Evolutionary conservation across 1,140 invertebrate species (phyloP).

Genomic region (Psilanteris sp.): DNA sequence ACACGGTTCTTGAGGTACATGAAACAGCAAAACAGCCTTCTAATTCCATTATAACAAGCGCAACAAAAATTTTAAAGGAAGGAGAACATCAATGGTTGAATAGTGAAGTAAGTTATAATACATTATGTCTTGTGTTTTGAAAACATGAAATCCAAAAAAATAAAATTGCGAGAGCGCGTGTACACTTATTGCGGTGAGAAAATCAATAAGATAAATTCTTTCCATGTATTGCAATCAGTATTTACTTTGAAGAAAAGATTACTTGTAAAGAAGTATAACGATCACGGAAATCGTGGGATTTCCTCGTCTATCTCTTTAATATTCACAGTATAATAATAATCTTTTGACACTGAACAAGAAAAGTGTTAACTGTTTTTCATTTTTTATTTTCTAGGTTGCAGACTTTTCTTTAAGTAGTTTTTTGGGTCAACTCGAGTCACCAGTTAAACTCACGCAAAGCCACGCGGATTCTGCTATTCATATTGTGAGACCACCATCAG

Average conservation of each 20-base stretch:
- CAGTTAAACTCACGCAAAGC: slow-evolving; percentile 79
- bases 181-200: no score
- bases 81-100: slow-evolving; percentile 88
- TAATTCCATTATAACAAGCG: slow-evolving; percentile 82
- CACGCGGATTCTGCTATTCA: slow-evolving; percentile 72
- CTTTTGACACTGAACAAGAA: no score
- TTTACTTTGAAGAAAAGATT: slow-evolving; percentile 9
- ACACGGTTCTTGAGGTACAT: slow-evolving; percentile 58
- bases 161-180: no score
- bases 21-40: slow-evolving; percentile 68
- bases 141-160: no score
- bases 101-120: slow-evolving; percentile 77
- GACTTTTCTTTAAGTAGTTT: slow-evolving; percentile 91
- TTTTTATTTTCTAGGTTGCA: slow-evolving; percentile 80
- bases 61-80: slow-evolving; percentile 88
- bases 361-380: no score
- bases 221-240: slow-evolving; percentile 17
- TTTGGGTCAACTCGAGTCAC: slow-evolving; percentile 87
- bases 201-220: slow-evolving; percentile 13
- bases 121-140: no score
- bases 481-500: slow-evolving; percentile 75
- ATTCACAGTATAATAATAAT: neutral
- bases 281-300: slow-evolving; percentile 4
- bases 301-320: slow-evolving; percentile 6
- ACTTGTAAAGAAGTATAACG: slow-evolving; percentile 7